These are phyloP conservation scores for Columba guinea DNA, from an alignment of 2,797 vertebrate species.

Conservation along the genomic window DNA sequence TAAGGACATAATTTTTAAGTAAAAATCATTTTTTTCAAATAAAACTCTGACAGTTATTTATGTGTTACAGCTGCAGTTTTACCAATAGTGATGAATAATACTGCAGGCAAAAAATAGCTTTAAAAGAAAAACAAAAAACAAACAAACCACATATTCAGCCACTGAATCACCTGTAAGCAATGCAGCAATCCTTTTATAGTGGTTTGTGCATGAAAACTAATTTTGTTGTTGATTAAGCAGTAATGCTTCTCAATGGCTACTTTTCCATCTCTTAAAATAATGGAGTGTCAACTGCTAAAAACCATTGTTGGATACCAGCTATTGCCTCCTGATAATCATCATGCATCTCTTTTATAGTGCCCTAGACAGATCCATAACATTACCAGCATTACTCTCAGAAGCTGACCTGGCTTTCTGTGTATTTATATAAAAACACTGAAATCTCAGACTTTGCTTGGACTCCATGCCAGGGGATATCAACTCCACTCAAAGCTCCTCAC, in stretches of 20 bases:
- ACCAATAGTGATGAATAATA: background rate
- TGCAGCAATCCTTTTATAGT: constrained; percentile 3
- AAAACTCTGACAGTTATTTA: background rate
- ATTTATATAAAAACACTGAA: background rate
- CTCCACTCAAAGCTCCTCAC: background rate
- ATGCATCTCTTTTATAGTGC: background rate
- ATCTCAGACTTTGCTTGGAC: background rate
- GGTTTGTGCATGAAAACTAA: constrained; percentile 15
- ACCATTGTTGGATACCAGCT: background rate
- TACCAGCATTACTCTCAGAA: background rate
- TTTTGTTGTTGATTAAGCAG: constrained; percentile 58
- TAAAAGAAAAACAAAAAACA: too few relatives aligned
- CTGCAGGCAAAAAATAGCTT: background rate
- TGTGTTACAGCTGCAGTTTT: background rate
- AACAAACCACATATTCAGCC: background rate
- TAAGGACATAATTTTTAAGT: background rate
- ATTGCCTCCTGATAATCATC: background rate
- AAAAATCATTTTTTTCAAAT: background rate
- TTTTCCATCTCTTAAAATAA: constrained; percentile 28
- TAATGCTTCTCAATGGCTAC: background rate
- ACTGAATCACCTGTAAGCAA: constrained; percentile 49
- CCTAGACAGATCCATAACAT: background rate
- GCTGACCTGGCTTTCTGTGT: background rate
- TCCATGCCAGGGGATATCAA: background rate
- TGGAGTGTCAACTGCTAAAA: background rate